Base-by-base conservation (phyloP, 1,140 invertebrate genomes). In the Caligus rogercresseyi region DNA sequence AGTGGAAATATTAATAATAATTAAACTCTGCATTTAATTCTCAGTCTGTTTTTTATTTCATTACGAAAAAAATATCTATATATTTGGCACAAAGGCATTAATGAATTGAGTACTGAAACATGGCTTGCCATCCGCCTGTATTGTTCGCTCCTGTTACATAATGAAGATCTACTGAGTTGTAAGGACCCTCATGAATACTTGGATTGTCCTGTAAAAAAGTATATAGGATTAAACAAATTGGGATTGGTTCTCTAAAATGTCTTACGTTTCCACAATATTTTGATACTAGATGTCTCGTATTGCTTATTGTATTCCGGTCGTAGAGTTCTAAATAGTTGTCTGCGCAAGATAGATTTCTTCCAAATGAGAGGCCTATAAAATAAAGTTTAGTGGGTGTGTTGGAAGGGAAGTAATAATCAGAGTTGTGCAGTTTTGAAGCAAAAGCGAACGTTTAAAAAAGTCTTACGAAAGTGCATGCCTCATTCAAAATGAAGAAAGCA, bases 1-100 rank as follows among this genome's bases (percentile, higher is more conserved):
- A 75, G 63, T 81, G 81, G 77, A 63, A 63, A 61, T 7, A 11
- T 7, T 19, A 16, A 54, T 16, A 19, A 19, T 54, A 4, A 54
- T 15, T 19, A 23, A 54, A 16, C 53, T 54, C n/a, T 11, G n/a
- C 31, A 43, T 43, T 43, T 43, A 43, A 43, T 43, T 11, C 7
- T 43, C n/a, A 43, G 7, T 43, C 31, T 43, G 31, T 11, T n/a
- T n/a, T n/a, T n/a, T n/a, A n/a, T n/a, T n/a, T n/a, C n/a, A n/a
- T n/a, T n/a, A n/a, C n/a, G n/a, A n/a, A n/a, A n/a, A n/a, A n/a
- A n/a, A n/a, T n/a, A n/a, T n/a, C n/a, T n/a, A n/a, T n/a, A n/a
- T n/a, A n/a, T 43, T 43, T 43, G n/a, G 7, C n/a, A 11, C 31
- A 43, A 43, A n/a, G 7, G 7, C n/a, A 11, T 43, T n/a, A 43